Percentiles rank a stretch among this genome's conserved stretches.
Evolutionary conservation across 1,140 invertebrate species (phyloP).

Genomic region (Trichoplusia ni): DNA sequence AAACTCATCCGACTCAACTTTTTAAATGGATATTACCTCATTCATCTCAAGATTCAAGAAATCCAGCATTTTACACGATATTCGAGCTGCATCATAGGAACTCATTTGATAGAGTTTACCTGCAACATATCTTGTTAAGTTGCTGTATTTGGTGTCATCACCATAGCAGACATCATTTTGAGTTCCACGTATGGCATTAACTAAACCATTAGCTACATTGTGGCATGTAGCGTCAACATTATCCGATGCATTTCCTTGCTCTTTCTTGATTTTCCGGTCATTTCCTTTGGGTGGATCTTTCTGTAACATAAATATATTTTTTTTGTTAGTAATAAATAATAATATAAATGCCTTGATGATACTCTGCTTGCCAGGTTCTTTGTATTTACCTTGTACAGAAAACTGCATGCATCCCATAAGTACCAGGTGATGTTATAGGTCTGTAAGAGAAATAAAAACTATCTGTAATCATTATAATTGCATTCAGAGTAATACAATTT

Average conservation of each 20-base stretch:
- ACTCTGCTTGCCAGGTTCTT: conserved; percentile 23
- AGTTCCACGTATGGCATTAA: conserved; percentile 56
- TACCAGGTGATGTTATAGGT: conserved; percentile 71
- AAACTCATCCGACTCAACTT: too few relatives aligned
- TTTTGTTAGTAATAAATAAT: too few relatives aligned
- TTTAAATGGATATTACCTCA: too few relatives aligned
- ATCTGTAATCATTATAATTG: too few relatives aligned
- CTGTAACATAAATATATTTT: too few relatives aligned
- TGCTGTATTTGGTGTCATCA: conserved; percentile 56
- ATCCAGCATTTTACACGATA: conserved; percentile 62
- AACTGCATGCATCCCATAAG: conserved; percentile 69
- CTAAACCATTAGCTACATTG: conserved; percentile 54
- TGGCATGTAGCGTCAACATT: conserved; percentile 45
- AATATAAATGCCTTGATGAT: too few relatives aligned
- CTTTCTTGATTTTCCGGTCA: conserved; percentile 37
- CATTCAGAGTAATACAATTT: too few relatives aligned
- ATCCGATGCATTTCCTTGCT: conserved; percentile 28
- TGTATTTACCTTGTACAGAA: conserved; percentile 60
- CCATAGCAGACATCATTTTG: conserved; percentile 65
- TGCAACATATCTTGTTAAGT: conserved; percentile 53
- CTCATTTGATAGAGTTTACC: conserved; percentile 60
- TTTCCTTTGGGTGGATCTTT: conserved; percentile 32
- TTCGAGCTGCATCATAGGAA: conserved; percentile 59
- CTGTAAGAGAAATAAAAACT: conserved; percentile 51
- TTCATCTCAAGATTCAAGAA: too few relatives aligned